These are phyloP conservation scores for Cynodonichthys magdalenae DNA, from an alignment of 2,797 vertebrate genomes.

Conservation along the genomic window DNA sequence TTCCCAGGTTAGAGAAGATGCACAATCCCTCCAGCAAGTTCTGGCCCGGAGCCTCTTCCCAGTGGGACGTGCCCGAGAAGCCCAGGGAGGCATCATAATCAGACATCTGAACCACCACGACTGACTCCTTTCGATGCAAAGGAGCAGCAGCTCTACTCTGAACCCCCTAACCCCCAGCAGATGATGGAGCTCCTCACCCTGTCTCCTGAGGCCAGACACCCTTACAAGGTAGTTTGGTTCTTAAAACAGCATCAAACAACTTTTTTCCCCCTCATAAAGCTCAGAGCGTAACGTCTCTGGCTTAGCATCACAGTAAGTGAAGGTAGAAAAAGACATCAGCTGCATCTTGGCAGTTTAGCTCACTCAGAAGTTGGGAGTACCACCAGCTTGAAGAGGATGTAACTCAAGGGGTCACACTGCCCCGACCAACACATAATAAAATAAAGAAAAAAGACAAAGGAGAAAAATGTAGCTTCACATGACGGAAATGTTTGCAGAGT, in stretches of 20 bases:
- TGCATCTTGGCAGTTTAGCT: constrained; percentile 8
- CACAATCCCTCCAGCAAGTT: too few relatives aligned
- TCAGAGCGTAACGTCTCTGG: background rate
- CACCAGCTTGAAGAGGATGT: constrained; percentile 10
- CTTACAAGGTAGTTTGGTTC: too few relatives aligned
- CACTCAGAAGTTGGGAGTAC: constrained; percentile 45
- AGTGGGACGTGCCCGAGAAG: too few relatives aligned
- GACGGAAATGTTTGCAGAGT: constrained; percentile 45
- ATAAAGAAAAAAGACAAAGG: background rate
- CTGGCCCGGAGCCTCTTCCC: too few relatives aligned
- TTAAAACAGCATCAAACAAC: background rate
- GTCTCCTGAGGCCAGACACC: too few relatives aligned
- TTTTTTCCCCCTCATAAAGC: background rate
- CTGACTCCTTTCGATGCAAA: too few relatives aligned
- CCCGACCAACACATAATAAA: constrained; percentile 17
- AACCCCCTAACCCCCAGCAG: too few relatives aligned
- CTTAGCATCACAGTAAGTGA: background rate
- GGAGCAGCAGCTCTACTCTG: too few relatives aligned
- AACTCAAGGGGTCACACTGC: constrained; percentile 64
- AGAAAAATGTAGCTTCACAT: background rate
- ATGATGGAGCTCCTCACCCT: too few relatives aligned
- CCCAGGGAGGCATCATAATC: too few relatives aligned
- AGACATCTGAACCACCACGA: too few relatives aligned
- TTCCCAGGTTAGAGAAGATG: too few relatives aligned
- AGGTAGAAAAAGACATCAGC: constrained; percentile 1